Evolutionary conservation across 2,113 vertebrate genomes (phyloP).

Genomic region (Carettochelys insculpta): DNA sequence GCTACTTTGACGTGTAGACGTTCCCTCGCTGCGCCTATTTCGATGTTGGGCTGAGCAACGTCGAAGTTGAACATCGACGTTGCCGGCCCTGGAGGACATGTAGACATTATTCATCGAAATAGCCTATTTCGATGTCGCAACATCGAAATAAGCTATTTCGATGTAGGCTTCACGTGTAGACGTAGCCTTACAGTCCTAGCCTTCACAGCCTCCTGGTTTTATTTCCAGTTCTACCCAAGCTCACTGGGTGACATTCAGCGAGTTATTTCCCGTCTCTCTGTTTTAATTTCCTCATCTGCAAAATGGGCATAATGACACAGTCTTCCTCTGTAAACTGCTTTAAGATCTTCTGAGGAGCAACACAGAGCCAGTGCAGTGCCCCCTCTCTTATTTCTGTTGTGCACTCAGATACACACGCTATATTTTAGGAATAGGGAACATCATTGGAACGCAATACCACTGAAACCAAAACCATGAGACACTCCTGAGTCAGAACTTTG

Average conservation of each 20-base stretch:
- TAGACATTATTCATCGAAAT: too few species aligned
- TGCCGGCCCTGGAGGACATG: too few species aligned
- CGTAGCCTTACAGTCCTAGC: too few species aligned
- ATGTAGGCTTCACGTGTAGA: too few species aligned
- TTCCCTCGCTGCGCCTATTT: too few species aligned
- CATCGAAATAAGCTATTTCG: too few species aligned
- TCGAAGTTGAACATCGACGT: too few species aligned
- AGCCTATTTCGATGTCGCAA: too few species aligned
- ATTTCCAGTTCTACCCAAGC: not conserved
- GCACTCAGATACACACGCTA: not conserved
- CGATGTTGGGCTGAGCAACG: too few species aligned
- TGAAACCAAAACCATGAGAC: not conserved
- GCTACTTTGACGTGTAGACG: too few species aligned
- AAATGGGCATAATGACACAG: not conserved
- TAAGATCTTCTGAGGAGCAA: not conserved
- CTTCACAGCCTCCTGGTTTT: too few species aligned
- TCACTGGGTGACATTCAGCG: not conserved
- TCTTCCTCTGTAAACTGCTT: not conserved
- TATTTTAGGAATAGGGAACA: not conserved
- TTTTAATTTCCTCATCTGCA: not conserved
- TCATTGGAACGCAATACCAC: not conserved
- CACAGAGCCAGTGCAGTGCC: not conserved
- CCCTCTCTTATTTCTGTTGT: not conserved
- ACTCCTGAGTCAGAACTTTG: not conserved
- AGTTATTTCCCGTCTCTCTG: not conserved